A percentile compares a stretch with the other conserved stretches of the same genome.
These are phyloP conservation scores for Phainopepla nitens DNA, from an alignment of 2,113 vertebrate genomes.

Conservation along the genomic window DNA sequence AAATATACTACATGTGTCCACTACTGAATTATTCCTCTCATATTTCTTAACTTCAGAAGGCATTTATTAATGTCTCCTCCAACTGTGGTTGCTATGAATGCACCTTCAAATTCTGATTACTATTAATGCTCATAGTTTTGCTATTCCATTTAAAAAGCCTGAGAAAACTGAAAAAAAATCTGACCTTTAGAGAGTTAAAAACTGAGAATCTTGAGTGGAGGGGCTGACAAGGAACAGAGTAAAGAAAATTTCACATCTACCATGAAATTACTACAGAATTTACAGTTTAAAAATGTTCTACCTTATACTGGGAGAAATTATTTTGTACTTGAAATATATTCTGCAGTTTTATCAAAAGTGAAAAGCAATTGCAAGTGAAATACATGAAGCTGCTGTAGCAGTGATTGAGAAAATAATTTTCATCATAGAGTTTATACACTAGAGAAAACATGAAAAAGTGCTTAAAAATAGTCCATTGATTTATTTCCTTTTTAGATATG, in stretches of 20 bases:
- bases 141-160: not conserved
- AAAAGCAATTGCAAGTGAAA: constrained; percentile 12
- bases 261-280: constrained; percentile 14
- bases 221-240: not conserved
- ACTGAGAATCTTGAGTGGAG: not conserved
- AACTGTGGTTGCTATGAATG: not conserved
- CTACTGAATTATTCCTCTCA: not conserved
- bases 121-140: not conserved
- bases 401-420: constrained; percentile 22
- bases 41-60: not conserved
- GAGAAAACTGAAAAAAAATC: not conserved
- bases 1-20: not conserved
- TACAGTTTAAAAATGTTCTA: not conserved
- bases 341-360: not conserved
- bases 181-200: not conserved
- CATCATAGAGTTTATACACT: not conserved
- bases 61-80: not conserved
- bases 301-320: not conserved
- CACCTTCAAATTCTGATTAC: not conserved
- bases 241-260: constrained; percentile 2
- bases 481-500: not conserved
- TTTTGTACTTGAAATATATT: not conserved
- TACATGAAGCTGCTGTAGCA: not conserved
- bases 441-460: not conserved
- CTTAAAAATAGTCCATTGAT: not conserved